Conservation (phyloP, 2,797 vertebrate genomes). For the Yasuhikotakia modesta region DNA sequence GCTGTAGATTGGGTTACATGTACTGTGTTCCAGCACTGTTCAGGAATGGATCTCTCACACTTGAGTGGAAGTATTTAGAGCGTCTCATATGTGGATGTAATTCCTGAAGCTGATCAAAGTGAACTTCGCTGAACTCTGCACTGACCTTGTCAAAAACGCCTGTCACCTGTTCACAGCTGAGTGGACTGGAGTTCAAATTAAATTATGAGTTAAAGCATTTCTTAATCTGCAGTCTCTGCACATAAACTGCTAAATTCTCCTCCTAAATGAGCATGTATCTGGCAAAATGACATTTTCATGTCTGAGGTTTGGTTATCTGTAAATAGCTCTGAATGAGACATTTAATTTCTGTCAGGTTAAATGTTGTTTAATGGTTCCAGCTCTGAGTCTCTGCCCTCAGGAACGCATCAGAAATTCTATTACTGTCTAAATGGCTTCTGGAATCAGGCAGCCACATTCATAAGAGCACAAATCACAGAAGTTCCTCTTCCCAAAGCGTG, state of each 20-base stretch:
- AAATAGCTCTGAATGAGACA: conserved; percentile 52
- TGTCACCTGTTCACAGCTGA: too few relatives aligned
- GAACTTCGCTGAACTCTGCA: too few relatives aligned
- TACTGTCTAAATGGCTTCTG: conserved; percentile 64
- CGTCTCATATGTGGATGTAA: too few relatives aligned
- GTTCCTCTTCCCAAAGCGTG: conserved; percentile 50
- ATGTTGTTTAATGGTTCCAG: conserved; percentile 63
- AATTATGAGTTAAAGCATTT: not conserved
- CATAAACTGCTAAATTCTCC: conserved; percentile 17
- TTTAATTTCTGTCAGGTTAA: conserved; percentile 67
- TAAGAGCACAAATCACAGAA: conserved; percentile 57
- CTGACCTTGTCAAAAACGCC: too few relatives aligned
- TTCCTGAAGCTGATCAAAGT: too few relatives aligned
- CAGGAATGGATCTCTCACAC: too few relatives aligned
- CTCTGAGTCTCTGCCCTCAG: conserved; percentile 48
- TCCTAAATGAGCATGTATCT: conserved; percentile 17
- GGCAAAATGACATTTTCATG: not conserved
- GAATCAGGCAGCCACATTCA: conserved; percentile 64
- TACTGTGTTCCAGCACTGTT: too few relatives aligned
- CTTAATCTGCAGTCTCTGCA: not conserved
- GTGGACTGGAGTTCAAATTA: not conserved
- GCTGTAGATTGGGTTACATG: too few relatives aligned
- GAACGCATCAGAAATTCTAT: conserved; percentile 64
- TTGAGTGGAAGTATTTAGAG: too few relatives aligned
- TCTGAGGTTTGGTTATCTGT: not conserved